phyloP scores from a whole-genome alignment of 1,140 invertebrate species.

The Neocloeon triangulifer region DNA sequence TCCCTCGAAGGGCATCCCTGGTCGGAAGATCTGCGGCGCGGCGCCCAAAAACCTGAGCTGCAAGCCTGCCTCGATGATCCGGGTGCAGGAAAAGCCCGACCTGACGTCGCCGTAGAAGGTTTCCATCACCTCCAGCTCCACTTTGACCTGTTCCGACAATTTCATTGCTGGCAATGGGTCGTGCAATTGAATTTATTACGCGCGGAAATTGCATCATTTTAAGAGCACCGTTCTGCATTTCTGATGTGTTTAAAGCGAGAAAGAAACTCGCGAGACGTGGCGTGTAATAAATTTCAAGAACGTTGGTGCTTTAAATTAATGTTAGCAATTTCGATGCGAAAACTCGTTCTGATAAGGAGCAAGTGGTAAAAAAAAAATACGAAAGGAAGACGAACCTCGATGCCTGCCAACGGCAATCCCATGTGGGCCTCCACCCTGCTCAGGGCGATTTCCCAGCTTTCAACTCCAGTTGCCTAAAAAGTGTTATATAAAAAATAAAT shows the following conservation, averaged over 20 bases:
- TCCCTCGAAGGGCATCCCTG: slow-evolving; percentile 23
- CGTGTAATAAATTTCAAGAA: slow-evolving; percentile 5
- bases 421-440: background rate
- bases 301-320: slow-evolving; percentile 8
- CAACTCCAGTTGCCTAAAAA: background rate
- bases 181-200: no score
- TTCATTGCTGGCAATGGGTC: no score
- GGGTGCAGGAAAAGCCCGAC: slow-evolving; percentile 22
- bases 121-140: slow-evolving; percentile 16
- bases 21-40: slow-evolving; percentile 27
- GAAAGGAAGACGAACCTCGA: background rate
- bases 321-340: no score
- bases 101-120: slow-evolving; percentile 15
- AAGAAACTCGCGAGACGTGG: slow-evolving; percentile 3
- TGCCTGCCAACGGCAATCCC: no score
- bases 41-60: slow-evolving; percentile 26
- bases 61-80: slow-evolving; percentile 21
- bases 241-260: no score
- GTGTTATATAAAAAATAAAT: background rate
- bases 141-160: slow-evolving; percentile 11
- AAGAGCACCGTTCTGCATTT: no score
- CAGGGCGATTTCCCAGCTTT: background rate
- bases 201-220: slow-evolving; percentile 2
- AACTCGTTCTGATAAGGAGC: no score
- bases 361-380: background rate